These are phyloP conservation scores for Callionymus lyra DNA, from an alignment of 2,113 vertebrate genomes.

Conservation along the genomic window DNA sequence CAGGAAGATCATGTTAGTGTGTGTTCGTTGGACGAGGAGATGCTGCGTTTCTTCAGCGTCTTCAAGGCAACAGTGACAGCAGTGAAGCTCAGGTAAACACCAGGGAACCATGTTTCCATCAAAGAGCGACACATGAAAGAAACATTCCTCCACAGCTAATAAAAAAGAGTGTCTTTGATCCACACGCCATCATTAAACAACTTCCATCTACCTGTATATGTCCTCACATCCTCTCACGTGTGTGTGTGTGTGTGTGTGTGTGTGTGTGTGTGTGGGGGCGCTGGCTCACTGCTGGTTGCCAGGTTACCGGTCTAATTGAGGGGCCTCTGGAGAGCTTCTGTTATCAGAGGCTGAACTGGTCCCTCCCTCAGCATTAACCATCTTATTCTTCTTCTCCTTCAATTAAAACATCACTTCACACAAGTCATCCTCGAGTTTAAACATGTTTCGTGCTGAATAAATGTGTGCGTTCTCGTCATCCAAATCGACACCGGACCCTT, in stretches of 20 bases:
- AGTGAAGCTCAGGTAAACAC: too few species aligned
- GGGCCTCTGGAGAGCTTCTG: conserved; percentile 59
- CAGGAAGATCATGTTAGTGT: too few species aligned
- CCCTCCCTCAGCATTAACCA: conserved; percentile 13
- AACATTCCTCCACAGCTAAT: background rate
- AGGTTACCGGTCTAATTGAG: conserved; percentile 69
- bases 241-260: conserved; percentile 11
- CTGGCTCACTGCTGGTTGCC: conserved; percentile 64
- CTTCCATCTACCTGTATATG: background rate
- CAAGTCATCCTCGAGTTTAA: too few species aligned
- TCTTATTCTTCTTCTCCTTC: background rate
- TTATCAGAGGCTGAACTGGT: conserved; percentile 53
- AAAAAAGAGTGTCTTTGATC: too few species aligned
- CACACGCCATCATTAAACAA: too few species aligned
- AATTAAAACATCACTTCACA: too few species aligned
- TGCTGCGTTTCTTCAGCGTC: too few species aligned
- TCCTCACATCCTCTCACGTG: background rate
- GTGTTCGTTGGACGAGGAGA: too few species aligned
- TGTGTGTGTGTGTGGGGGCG: conserved; percentile 34
- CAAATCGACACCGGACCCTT: conserved; percentile 12
- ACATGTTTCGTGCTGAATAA: too few species aligned
- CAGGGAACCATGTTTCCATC: too few species aligned
- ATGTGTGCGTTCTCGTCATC: conserved; percentile 21
- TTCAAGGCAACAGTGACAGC: too few species aligned
- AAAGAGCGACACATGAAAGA: too few species aligned